Evolutionary conservation across 2,113 vertebrate genomes (phyloP).

Genomic region (Lepus europaeus): DNA sequence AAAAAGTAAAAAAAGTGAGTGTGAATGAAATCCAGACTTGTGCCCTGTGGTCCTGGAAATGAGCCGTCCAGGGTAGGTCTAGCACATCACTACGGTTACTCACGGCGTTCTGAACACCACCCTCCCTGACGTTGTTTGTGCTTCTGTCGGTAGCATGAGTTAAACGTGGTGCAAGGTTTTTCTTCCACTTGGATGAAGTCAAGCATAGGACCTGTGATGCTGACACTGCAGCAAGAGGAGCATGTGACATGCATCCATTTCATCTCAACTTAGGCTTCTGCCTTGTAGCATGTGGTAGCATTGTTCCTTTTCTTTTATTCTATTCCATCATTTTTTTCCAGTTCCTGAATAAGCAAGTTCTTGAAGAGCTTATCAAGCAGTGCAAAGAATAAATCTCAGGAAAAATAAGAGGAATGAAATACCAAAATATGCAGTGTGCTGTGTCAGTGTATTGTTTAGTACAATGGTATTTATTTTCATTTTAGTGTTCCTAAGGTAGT

Average conservation of each 20-base stretch:
- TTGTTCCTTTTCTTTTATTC: not conserved
- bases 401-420: not conserved
- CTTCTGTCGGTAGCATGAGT: not conserved
- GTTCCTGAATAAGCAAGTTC: not conserved
- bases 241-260: too few relatives aligned
- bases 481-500: slow-evolving; percentile 36
- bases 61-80: not conserved
- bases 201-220: accelerated
- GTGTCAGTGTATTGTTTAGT: not conserved
- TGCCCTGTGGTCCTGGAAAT: not conserved
- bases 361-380: not conserved
- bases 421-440: not conserved
- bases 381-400: not conserved
- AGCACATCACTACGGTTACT: not conserved
- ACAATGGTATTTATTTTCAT: not conserved
- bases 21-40: not conserved
- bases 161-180: not conserved
- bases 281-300: accelerated
- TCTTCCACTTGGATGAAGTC: not conserved
- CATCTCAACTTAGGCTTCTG: not conserved
- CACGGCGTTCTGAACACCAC: not conserved
- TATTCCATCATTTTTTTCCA: not conserved
- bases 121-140: not conserved
- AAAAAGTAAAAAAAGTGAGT: not conserved
- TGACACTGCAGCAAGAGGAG: not conserved